Evolutionary conservation across 2,797 vertebrate genomes (phyloP).

Genomic region (Hafferia zeledoni): DNA sequence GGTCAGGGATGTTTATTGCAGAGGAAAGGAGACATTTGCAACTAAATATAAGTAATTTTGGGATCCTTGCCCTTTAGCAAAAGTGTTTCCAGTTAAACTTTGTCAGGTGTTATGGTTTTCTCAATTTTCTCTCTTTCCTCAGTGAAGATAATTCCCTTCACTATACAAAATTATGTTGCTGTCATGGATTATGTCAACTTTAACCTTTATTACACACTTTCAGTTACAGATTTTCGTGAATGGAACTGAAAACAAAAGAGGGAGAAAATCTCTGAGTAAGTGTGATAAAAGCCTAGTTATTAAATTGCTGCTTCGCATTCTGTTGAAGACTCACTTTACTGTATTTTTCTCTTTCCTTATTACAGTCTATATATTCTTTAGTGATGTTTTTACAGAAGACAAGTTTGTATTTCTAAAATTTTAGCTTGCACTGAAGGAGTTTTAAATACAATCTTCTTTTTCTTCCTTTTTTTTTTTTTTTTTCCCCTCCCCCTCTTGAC

Average conservation of each 20-base stretch:
- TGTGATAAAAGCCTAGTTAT: neutral
- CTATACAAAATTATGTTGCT: neutral
- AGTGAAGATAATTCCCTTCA: neutral
- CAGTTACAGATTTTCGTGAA: slow-evolving; percentile 4
- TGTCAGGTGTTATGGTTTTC: neutral
- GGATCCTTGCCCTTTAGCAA: slow-evolving; percentile 10
- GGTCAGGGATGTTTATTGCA: neutral
- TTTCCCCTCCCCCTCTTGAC: neutral
- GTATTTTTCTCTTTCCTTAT: neutral
- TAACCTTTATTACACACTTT: slow-evolving; percentile 33
- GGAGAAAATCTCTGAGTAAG: neutral
- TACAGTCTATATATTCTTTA: neutral
- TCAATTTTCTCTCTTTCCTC: slow-evolving; percentile 2
- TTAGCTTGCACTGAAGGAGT: neutral
- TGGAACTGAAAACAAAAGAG: slow-evolving; percentile 28
- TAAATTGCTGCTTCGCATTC: neutral
- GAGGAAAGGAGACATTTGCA: neutral
- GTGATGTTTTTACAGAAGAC: neutral
- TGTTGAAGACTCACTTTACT: neutral
- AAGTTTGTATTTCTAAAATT: neutral
- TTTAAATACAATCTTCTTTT: neutral
- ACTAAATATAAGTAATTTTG: neutral
- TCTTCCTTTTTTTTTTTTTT: no score
- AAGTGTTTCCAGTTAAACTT: slow-evolving; percentile 28
- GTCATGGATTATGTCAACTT: slow-evolving; percentile 22